Conservation (phyloP, 2,797 vertebrate genomes). For the Bradypus variegatus region DNA sequence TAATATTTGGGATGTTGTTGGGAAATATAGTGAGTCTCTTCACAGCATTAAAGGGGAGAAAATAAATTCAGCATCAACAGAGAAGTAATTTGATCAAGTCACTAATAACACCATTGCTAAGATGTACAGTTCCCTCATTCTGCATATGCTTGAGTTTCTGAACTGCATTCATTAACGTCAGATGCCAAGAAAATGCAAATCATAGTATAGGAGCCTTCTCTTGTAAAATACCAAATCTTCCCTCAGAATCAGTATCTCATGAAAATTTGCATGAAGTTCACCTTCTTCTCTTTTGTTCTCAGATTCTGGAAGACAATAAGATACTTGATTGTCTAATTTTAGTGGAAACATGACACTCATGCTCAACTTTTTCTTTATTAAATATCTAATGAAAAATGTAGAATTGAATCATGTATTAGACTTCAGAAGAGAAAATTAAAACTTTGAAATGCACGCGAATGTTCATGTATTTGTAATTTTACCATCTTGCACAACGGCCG, state of each 20-base stretch:
- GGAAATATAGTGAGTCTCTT: not conserved
- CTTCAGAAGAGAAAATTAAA: fast-evolving
- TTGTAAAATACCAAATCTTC: not conserved
- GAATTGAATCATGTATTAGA: not conserved
- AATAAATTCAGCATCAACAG: not conserved
- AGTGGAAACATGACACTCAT: not conserved
- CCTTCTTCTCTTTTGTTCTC: not conserved
- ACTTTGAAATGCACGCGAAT: fast-evolving
- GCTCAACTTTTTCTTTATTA: not conserved
- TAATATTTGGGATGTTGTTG: not conserved
- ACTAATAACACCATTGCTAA: not conserved
- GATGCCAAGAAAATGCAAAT: not conserved
- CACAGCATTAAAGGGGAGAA: not conserved
- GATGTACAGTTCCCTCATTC: not conserved
- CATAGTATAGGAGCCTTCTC: not conserved
- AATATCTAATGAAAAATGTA: not conserved
- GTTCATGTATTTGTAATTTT: fast-evolving
- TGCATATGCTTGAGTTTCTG: not conserved
- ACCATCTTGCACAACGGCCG: fast-evolving
- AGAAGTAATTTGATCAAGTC: not conserved
- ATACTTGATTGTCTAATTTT: not conserved
- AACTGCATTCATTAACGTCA: not conserved
- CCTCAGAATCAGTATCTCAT: not conserved
- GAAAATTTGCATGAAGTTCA: not conserved
- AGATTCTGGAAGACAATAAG: not conserved